Percentiles rank a stretch among this genome's conserved stretches.
phyloP scores from a whole-genome alignment of 2,888 invertebrate genomes.

The Sialis fuliginosa region DNA sequence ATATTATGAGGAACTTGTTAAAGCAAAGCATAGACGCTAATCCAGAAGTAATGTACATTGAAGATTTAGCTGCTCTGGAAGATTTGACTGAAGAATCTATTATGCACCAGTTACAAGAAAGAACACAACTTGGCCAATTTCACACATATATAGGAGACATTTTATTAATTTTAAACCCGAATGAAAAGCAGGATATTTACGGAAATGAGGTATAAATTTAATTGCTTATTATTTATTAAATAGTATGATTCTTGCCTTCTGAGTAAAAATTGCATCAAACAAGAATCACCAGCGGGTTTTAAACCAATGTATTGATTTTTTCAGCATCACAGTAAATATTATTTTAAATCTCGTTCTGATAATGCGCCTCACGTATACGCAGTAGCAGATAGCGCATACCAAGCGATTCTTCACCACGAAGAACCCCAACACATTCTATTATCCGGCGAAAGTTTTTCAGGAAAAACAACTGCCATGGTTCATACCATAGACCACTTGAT shows the following conservation, averaged over 20 bases:
- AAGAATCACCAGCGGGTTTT: too few relatives aligned
- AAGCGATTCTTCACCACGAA: constrained; percentile 77
- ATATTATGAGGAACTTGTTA: constrained; percentile 30
- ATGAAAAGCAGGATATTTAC: constrained; percentile 54
- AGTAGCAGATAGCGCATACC: constrained; percentile 77
- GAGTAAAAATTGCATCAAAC: too few relatives aligned
- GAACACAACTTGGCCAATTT: constrained; percentile 45
- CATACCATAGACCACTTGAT: constrained; percentile 67
- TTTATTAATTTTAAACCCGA: constrained; percentile 62
- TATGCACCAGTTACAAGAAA: constrained; percentile 46
- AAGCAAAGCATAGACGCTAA: constrained; percentile 33
- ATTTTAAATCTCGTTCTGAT: constrained; percentile 71
- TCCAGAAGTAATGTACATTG: constrained; percentile 57
- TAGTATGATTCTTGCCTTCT: too few relatives aligned
- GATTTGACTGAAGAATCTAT: constrained; percentile 53
- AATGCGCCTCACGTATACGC: constrained; percentile 82
- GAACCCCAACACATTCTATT: constrained; percentile 74
- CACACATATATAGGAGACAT: constrained; percentile 72
- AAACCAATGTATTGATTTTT: constrained; percentile 14
- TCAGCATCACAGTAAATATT: constrained; percentile 63
- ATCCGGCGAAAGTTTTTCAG: constrained; percentile 80
- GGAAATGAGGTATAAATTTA: constrained; percentile 37
- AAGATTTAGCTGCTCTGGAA: constrained; percentile 68
- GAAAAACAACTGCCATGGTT: constrained; percentile 73
- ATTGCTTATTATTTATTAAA: not conserved